Base-by-base conservation (phyloP, 2,888 invertebrate genomes). In the Chloromyia formosa region DNA sequence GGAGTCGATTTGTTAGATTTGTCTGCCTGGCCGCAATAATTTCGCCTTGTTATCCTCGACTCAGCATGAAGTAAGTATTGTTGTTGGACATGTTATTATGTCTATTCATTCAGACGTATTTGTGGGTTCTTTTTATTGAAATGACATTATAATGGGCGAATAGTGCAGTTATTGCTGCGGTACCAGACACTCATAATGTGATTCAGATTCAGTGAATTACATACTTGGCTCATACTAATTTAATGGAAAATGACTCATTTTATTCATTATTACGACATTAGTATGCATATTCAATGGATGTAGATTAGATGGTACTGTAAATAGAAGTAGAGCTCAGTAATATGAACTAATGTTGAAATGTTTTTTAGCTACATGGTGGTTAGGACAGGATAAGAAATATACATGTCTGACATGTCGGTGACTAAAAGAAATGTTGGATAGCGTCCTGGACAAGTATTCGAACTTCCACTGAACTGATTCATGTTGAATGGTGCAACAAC, bases 1-100 rank as follows among this genome's bases (percentile, higher is more conserved):
- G 56, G 56, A 71, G 71, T 40, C 71, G 58, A 71, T 71, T 71
- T 71, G 71, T 40, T 71, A 58, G 71, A 71, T 71, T 58, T 68
- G 49, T 68, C 20, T 53, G 53, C 66, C 20, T 22, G n/a, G 1
- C 49, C 12, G 22, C 49, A 71, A 71, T 71, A 56, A 71, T 27
- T 58, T 58, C 42, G 16, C 45, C 49, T 9, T 22, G 49, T 22
- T 45, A 66, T 66, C 9, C 20, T 35, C 14, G 45, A n/a, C 40
- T 23, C 27, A 1, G 40, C 40, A 62, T 5, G 40, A 40, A 40
- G 14, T 62, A 62, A 9, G 40, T 3, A 40, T 40, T 22, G 23
- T 62, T 62, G 35, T 40, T 22, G 27, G 42, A 18, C 18, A 64
- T 35, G 27, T 64, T 56, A 71, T 71, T 56, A 58, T 20, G 20